Evolutionary conservation across 2,113 vertebrate species (phyloP).

Genomic region (pig (Sus scrofa)): T2T-Sscrofa CM000823.6:24854501-24855000

Average conservation of each 20-base stretch:
- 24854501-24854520: neutral
- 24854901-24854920: too few species aligned
- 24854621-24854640: neutral
- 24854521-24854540: neutral
- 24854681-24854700: constrained; percentile 20
- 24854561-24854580: neutral
- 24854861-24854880: neutral
- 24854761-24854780: neutral
- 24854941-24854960: too few species aligned
- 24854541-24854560: constrained; percentile 18
- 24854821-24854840: constrained; percentile 56
- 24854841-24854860: constrained; percentile 43
- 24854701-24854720: neutral
- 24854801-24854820: constrained; percentile 76
- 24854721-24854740: neutral
- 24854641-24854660: neutral
- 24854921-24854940: too few species aligned
- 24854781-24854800: constrained; percentile 55
- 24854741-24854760: neutral
- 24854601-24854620: constrained; percentile 1
- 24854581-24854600: neutral
- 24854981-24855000: too few species aligned
- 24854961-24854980: too few species aligned
- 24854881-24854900: neutral
- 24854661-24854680: constrained; percentile 43